A percentile compares a stretch with the other conserved stretches of the same genome.
phyloP scores from a whole-genome alignment of 2,797 vertebrate genomes.

The Gila robusta region DNA sequence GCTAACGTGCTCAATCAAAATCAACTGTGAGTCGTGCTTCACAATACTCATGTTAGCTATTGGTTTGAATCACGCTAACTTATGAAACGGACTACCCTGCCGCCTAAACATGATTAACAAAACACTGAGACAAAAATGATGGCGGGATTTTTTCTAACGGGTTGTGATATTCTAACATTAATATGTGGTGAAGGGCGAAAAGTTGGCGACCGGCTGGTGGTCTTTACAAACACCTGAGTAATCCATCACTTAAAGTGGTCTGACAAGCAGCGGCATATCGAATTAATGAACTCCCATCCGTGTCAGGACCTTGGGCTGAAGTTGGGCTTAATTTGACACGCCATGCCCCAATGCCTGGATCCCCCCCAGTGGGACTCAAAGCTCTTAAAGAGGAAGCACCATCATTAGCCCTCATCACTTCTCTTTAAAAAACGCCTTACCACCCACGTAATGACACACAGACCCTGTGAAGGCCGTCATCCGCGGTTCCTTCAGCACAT shows the following conservation, averaged over 20 bases:
- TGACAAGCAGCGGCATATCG: slow-evolving; percentile 20
- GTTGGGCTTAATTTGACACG: slow-evolving; percentile 42
- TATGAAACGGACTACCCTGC: neutral
- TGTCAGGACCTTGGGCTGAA: slow-evolving; percentile 43
- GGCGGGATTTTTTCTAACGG: neutral
- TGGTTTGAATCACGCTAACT: neutral
- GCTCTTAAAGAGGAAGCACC: slow-evolving; percentile 58
- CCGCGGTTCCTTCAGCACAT: slow-evolving; percentile 66
- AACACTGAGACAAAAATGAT: neutral
- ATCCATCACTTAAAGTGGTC: slow-evolving; percentile 38
- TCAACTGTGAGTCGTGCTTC: neutral
- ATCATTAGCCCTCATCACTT: slow-evolving; percentile 74
- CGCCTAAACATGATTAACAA: neutral
- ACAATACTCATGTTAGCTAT: neutral
- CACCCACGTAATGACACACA: slow-evolving; percentile 76
- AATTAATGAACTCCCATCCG: slow-evolving; percentile 24
- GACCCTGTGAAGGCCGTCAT: slow-evolving; percentile 66
- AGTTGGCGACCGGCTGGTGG: neutral
- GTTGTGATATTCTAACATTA: neutral
- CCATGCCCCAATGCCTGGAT: slow-evolving; percentile 17
- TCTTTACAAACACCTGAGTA: slow-evolving; percentile 25
- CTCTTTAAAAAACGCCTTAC: slow-evolving; percentile 66
- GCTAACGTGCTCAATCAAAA: neutral
- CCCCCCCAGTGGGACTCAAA: neutral
- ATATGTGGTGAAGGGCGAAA: slow-evolving; percentile 19